Conservation (phyloP, 2,888 invertebrate genomes). For the Clanis bilineata region DNA sequence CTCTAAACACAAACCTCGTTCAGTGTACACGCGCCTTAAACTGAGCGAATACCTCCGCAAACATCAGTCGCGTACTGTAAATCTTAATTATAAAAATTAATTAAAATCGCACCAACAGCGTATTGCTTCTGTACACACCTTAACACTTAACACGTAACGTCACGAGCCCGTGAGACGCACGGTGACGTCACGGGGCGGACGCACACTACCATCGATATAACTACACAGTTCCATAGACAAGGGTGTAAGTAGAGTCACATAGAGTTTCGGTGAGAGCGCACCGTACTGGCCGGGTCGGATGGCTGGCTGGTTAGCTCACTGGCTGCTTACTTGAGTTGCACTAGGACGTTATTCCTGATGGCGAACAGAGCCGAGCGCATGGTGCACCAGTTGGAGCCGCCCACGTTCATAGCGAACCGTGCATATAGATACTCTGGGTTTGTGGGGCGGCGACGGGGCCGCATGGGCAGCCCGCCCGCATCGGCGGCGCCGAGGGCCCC, state of each 20-base stretch:
- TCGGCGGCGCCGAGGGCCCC: neutral
- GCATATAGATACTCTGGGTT: conserved; percentile 10
- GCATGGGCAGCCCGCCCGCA: neutral
- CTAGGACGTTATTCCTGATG: neutral
- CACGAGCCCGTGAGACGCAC: neutral
- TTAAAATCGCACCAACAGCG: conserved; percentile 10
- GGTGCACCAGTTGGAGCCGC: conserved; percentile 7
- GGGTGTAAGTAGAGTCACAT: neutral
- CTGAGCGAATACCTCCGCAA: neutral
- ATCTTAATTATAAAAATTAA: conserved; percentile 2
- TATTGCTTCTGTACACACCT: neutral
- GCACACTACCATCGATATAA: neutral
- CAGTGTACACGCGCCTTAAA: neutral
- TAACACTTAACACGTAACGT: neutral
- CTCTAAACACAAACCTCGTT: neutral
- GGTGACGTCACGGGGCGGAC: neutral
- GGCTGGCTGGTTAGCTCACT: too few species aligned
- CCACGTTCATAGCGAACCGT: conserved; percentile 15
- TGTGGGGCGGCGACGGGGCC: neutral
- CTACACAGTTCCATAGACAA: conserved; percentile 5
- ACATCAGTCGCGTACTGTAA: neutral
- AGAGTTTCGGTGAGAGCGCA: neutral
- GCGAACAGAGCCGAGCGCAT: conserved; percentile 7
- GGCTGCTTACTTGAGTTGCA: neutral
- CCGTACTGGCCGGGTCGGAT: neutral